phyloP scores from a whole-genome alignment of 2,888 invertebrate genomes.

The Erebia epiphron region DNA sequence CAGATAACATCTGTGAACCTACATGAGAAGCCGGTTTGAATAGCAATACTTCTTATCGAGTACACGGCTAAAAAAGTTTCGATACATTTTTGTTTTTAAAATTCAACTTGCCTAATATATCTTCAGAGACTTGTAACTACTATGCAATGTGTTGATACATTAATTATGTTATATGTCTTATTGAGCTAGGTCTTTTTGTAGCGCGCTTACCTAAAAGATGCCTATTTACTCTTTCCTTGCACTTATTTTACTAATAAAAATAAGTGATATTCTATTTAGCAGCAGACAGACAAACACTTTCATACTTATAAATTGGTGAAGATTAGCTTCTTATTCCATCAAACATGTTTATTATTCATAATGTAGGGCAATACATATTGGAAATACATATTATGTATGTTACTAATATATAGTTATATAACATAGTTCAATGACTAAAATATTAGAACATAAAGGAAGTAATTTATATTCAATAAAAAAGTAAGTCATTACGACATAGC shows the following conservation, averaged over 20 bases:
- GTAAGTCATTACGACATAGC: no score
- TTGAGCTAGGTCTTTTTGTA: not conserved
- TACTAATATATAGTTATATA: no score
- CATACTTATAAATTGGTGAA: no score
- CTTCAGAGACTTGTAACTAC: not conserved
- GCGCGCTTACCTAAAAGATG: no score
- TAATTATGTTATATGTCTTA: no score
- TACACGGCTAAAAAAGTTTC: slow-evolving; percentile 18
- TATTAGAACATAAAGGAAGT: no score
- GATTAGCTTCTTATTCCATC: not conserved
- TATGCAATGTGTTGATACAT: not conserved
- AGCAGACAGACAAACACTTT: no score
- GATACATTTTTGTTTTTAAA: slow-evolving; percentile 16
- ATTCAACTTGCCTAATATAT: slow-evolving; percentile 12
- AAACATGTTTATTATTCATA: not conserved
- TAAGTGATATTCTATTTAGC: no score
- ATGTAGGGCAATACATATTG: not conserved
- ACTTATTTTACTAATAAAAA: no score
- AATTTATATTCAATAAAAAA: no score
- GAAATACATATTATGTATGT: not conserved
- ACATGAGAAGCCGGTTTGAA: slow-evolving; percentile 37
- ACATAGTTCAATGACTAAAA: not conserved
- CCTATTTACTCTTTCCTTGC: no score
- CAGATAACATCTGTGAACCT: slow-evolving; percentile 38
- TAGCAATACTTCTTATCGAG: slow-evolving; percentile 30